Conservation (phyloP, 2,797 vertebrate species). For the Hafferia zeledoni region DNA sequence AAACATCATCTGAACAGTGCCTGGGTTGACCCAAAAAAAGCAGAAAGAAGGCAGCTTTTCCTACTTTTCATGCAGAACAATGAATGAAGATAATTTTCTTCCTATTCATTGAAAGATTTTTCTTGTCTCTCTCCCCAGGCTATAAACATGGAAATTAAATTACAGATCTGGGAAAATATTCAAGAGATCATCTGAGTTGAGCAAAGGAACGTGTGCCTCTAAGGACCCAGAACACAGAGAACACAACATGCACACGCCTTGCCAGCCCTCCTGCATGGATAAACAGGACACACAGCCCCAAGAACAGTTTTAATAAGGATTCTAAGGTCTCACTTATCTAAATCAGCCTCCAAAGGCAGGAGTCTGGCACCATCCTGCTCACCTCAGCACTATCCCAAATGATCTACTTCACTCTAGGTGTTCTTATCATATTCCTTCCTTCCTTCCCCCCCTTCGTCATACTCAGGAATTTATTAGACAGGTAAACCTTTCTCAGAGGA, state of each 20-base stretch:
- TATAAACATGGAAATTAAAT: slow-evolving; percentile 15
- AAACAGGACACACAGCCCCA: neutral
- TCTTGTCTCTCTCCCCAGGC: neutral
- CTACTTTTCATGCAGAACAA: neutral
- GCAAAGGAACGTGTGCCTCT: neutral
- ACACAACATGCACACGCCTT: neutral
- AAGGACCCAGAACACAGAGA: neutral
- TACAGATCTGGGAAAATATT: slow-evolving; percentile 40
- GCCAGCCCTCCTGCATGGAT: neutral
- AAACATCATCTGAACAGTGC: neutral
- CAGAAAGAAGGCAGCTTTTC: neutral
- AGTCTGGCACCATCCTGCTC: neutral
- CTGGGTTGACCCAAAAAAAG: neutral
- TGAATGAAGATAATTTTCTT: neutral
- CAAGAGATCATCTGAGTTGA: neutral
- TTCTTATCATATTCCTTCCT: neutral
- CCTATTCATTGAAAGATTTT: neutral
- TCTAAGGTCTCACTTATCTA: neutral
- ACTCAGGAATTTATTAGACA: neutral
- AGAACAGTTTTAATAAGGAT: neutral
- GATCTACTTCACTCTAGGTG: neutral
- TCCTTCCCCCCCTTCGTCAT: neutral
- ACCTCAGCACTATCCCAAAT: neutral
- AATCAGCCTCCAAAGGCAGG: neutral
- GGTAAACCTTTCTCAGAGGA: neutral